phyloP scores from a whole-genome alignment of 2,113 vertebrate species.

The Azemiops feae region DNA sequence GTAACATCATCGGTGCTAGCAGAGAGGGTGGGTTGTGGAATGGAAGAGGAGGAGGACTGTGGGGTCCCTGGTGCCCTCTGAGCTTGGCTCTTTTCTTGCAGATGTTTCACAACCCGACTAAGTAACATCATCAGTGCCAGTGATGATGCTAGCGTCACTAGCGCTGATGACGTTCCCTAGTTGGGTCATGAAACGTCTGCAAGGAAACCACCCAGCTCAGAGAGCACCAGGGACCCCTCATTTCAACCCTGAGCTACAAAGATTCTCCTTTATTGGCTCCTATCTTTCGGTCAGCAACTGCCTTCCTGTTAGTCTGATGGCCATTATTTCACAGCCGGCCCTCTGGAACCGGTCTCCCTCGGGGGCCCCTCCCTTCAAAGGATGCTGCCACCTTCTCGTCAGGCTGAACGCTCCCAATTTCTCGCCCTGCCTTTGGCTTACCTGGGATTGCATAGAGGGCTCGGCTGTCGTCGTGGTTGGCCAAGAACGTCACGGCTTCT shows the following conservation, averaged over 20 bases:
- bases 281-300: neutral
- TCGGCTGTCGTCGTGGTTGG: constrained; percentile 96
- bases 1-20: too few relatives aligned
- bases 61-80: too few relatives aligned
- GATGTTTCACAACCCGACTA: neutral
- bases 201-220: too few relatives aligned
- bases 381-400: neutral
- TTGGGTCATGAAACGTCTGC: too few relatives aligned
- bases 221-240: neutral
- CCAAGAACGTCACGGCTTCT: constrained; percentile 95
- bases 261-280: neutral
- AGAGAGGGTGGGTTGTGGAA: too few relatives aligned
- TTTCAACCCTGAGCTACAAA: neutral
- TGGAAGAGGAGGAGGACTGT: too few relatives aligned
- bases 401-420: neutral
- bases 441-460: constrained; percentile 97
- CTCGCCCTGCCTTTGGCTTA: constrained; percentile 50
- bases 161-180: too few relatives aligned
- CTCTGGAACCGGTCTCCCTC: neutral
- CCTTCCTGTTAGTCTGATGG: neutral
- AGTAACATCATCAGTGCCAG: neutral
- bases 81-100: too few relatives aligned
- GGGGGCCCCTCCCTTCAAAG: neutral
- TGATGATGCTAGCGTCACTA: neutral
- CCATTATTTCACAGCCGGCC: neutral